Evolutionary conservation across 2,888 invertebrate genomes (phyloP), one percentile per base, ranked within the genome.

Genomic region (Cerastis rubricosa): DNA sequence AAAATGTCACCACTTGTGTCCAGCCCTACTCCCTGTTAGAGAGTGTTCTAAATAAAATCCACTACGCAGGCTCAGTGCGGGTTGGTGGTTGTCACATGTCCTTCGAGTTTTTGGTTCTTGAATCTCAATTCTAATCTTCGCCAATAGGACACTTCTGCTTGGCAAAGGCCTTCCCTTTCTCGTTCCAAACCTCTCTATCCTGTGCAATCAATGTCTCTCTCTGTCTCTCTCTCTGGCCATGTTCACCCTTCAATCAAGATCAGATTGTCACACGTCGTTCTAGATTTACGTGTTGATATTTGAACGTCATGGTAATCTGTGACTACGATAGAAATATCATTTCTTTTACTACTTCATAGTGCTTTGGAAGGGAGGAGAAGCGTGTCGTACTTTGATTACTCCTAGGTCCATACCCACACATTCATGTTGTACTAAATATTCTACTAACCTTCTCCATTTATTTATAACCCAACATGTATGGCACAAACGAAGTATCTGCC

Each of bases 401-500:
- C 14, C 47, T n/a, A 49, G 19, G 11, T 64, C 3, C 29, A 29
- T 29, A 25, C 12, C 12, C 17, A 8, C 19, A 35, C 45, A 45
- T 54, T n/a, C 35, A n/a, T 40, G 25, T 47, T 19, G 22, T 59
- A 43, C 19, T 25, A 59, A 7, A 22, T 45, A 35, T 22, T 64
- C 25, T 17, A 8, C 1, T 11, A 65, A 72, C 35, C 65, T 72
- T 72, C 61, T 59, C 35, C 7, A 25, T 49, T n/a, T 2, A 12
- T 66, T 19, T 65, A 6, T 22, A 70, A 9, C 12, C 17, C 25
- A 17, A 69, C 11, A 40, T 29, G 8, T 57, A 35, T 19, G 17
- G 14, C 25, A 25, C 51, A 35, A 63, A 43, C n/a, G 29, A 73
- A 81, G 74, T 63, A 66, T 69, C 65, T 51, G 8, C 59, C 54